Base-by-base conservation (phyloP, 2,113 vertebrate species). In the Coregonus clupeaformis region DNA sequence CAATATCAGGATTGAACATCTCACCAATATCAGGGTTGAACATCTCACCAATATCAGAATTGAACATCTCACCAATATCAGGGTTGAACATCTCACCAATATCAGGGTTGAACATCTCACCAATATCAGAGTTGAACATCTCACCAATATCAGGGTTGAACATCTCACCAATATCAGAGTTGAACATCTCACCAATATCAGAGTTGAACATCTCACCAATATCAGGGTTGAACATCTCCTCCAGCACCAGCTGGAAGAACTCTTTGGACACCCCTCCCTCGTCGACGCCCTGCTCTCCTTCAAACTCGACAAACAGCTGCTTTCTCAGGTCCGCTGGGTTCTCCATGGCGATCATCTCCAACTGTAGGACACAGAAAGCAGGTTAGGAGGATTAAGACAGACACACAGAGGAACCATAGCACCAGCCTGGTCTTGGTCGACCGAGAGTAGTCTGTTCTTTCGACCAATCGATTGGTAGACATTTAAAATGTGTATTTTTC, bases 41-140 rank as follows among this genome's bases (percentile, higher is more conserved):
- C 84, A 99, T 98, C 89, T 99, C 97, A n/a, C n/a, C n/a, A n/a
- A n/a, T n/a, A n/a, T n/a, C n/a, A n/a, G n/a, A n/a, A n/a, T n/a
- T n/a, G n/a, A n/a, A n/a, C n/a, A n/a, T n/a, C n/a, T n/a, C n/a
- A n/a, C 98, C 98, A 64, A 99, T 99, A 91, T 99, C 97, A 65
- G 95, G 94, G 83, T 99, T 99, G 90, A 99, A 99, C 84, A 99
- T 98, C 89, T 99, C 97, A n/a, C 98, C 98, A 64, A 99, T 99
- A 91, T 99, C 97, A 65, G 95, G 94, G 83, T 99, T 99, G 90
- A 99, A 99, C 84, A 99, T 98, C 89, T 99, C 97, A n/a, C n/a
- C n/a, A n/a, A n/a, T n/a, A n/a, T n/a, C n/a, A n/a, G n/a, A n/a
- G n/a, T n/a, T n/a, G n/a, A n/a, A n/a, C n/a, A n/a, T n/a, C n/a